Conservation (phyloP, 2,888 invertebrate genomes). For the Sarcophaga caerulescens region DNA sequence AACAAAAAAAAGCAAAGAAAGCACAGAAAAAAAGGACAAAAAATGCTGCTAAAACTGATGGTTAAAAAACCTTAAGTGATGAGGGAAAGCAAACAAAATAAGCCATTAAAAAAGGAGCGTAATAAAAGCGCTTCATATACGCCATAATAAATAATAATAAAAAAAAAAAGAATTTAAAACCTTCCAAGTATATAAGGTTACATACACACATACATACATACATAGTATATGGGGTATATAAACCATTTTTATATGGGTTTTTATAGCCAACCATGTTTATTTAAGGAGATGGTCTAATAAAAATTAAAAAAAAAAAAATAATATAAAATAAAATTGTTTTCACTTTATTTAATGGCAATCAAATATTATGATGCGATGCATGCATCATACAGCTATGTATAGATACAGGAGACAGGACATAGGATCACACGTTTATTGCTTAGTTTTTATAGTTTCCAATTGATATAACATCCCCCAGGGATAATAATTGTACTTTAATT, state of each 20-base stretch:
- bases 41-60: not conserved
- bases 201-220: too few relatives aligned
- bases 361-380: conserved; percentile 12
- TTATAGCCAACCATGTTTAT: not conserved
- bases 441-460: too few relatives aligned
- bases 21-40: conserved; percentile 13
- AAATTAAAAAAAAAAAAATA: conserved; percentile 36
- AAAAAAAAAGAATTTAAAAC: too few relatives aligned
- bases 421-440: too few relatives aligned
- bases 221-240: too few relatives aligned
- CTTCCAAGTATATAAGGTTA: too few relatives aligned
- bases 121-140: conserved; percentile 32
- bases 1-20: conserved; percentile 4
- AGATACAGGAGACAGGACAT: too few relatives aligned
- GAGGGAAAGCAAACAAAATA: conserved; percentile 21
- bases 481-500: too few relatives aligned
- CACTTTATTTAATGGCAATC: conserved; percentile 46
- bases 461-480: too few relatives aligned
- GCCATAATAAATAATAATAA: not conserved
- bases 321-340: not conserved
- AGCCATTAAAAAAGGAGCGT: conserved; percentile 48
- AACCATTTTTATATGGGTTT: not conserved
- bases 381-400: too few relatives aligned
- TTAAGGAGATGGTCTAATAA: conserved; percentile 39
- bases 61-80: not conserved